Evolutionary conservation across 2,888 invertebrate species (phyloP), one percentile per base, ranked within the genome.

Genomic region (Brenthis hecate): DNA sequence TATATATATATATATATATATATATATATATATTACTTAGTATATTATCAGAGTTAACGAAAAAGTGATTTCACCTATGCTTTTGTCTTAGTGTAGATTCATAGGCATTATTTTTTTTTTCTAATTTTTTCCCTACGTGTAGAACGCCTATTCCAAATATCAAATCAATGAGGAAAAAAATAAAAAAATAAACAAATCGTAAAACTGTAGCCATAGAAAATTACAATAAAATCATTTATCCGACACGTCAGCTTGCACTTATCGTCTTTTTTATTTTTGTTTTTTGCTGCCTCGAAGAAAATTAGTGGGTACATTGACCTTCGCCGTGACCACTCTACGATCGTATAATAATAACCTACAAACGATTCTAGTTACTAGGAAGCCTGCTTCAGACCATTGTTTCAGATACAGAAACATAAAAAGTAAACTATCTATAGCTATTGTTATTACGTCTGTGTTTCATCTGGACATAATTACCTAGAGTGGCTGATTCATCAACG

Each of bases 241-340:
- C 13, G 58, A 54, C 47, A 32, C 50, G 48, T 56, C 60, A 57
- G 50, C 47, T 69, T 51, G 56, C 47, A 56, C 5, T 62, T 65
- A 47, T 54, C n/a, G 14, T 23, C 6, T 56, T 64, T 68, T 69
- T 65, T 51, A 47, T 77, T 71, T 68, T 67, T 78, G 60, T 56
- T 81, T 82, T 83, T 85, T 75, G 76, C 76, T 75, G 76, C 74
- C 78, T 77, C 72, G 73, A 73, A 76, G 78, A 76, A 83, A 83
- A 85, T 83, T 80, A 82, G 72, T 74, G 63, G 56, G 78, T 71
- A 75, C 78, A 72, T 51, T 71, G 77, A 79, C 75, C 79, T 73
- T 70, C 43, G 55, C 62, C 65, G 53, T 67, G 72, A 32, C 60
- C 72, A 74, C 71, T 75, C 73, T 77, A 76, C 77, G 78, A 75